Evolutionary conservation across 2,113 vertebrate genomes (phyloP).

Genomic region (Ursus arctos): DNA sequence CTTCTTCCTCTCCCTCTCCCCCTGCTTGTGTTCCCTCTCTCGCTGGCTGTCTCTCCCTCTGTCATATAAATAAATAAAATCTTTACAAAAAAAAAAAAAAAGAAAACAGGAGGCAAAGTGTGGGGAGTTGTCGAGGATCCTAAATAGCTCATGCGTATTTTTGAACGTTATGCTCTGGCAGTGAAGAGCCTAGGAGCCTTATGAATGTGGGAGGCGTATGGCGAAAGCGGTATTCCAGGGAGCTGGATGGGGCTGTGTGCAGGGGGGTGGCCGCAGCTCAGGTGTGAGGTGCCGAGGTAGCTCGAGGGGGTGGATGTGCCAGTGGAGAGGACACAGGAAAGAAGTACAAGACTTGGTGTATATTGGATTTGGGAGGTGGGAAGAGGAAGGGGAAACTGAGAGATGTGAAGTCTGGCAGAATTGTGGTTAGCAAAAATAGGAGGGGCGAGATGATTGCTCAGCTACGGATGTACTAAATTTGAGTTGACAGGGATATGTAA

Average conservation of each 20-base stretch:
- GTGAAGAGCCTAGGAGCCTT: not conserved
- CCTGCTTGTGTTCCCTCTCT: no score
- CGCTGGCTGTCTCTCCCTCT: no score
- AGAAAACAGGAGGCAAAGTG: not conserved
- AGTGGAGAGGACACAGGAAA: not conserved
- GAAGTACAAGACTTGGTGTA: not conserved
- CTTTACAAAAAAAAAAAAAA: no score
- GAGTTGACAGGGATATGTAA: not conserved
- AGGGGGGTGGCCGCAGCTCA: not conserved
- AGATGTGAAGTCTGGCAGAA: not conserved
- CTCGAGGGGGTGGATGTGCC: fast-evolving
- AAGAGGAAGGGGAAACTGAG: not conserved
- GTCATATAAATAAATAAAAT: no score
- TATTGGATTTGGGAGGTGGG: not conserved
- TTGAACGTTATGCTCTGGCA: not conserved
- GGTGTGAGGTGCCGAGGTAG: fast-evolving
- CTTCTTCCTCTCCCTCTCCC: no score
- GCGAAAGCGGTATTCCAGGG: not conserved
- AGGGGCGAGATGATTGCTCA: not conserved
- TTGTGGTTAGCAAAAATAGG: not conserved
- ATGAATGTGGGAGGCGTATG: not conserved
- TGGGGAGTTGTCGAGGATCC: not conserved
- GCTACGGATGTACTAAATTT: not conserved
- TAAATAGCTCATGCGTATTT: not conserved
- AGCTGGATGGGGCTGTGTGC: not conserved